Percentiles rank a stretch among this genome's conserved stretches.
Conservation (phyloP, 2,888 invertebrate species). For the Ochropleura leucogaster region DNA sequence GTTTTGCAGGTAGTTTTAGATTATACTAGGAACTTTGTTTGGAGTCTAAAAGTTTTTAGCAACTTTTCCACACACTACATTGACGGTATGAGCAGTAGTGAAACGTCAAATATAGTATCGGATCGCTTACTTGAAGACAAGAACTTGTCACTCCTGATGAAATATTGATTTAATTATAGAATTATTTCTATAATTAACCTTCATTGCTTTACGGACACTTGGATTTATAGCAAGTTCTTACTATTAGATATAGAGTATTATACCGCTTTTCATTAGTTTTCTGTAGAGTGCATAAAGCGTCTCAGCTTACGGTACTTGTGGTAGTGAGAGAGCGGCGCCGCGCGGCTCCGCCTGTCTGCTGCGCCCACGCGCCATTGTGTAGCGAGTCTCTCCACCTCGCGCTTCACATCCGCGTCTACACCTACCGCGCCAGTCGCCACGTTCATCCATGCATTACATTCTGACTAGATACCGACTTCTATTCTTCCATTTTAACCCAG, state of each 20-base stretch:
- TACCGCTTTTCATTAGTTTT: slow-evolving; percentile 53
- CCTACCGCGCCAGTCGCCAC: slow-evolving; percentile 33
- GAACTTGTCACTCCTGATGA: neutral
- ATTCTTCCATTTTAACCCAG: slow-evolving; percentile 20
- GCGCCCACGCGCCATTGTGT: slow-evolving; percentile 67
- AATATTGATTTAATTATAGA: neutral
- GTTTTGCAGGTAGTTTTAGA: slow-evolving; percentile 14
- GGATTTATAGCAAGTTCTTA: slow-evolving; percentile 13
- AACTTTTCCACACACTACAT: neutral
- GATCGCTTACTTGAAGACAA: neutral
- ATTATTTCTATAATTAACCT: too few relatives aligned
- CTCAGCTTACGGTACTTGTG: slow-evolving; percentile 83
- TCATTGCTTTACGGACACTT: slow-evolving; percentile 5
- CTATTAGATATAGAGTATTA: slow-evolving; percentile 25
- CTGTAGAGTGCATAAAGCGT: slow-evolving; percentile 57
- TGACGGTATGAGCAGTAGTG: neutral
- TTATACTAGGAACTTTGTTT: neutral
- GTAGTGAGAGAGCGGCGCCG: slow-evolving; percentile 71
- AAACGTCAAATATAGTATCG: neutral
- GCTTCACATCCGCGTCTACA: slow-evolving; percentile 62
- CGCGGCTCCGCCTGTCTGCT: slow-evolving; percentile 54
- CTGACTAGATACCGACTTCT: slow-evolving; percentile 47
- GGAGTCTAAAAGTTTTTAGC: neutral
- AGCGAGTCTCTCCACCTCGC: slow-evolving; percentile 51
- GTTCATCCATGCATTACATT: slow-evolving; percentile 33